phyloP scores from a whole-genome alignment of 2,797 vertebrate species.

The Pseudochaenichthys georgianus region DNA sequence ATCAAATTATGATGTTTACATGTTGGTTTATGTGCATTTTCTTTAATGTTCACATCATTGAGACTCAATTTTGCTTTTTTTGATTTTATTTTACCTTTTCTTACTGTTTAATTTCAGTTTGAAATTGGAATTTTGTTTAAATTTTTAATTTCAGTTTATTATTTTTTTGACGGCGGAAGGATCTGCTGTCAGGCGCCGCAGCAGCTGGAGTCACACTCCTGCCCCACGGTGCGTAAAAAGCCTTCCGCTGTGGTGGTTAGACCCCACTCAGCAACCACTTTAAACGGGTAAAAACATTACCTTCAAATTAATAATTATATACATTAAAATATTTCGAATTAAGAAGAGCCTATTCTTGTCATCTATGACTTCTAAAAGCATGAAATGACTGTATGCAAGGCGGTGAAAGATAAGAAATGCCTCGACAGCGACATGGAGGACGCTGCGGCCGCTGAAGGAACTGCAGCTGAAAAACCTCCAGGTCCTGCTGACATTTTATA shows the following conservation, averaged over 20 bases:
- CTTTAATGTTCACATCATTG: fast-evolving
- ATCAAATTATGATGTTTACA: background rate
- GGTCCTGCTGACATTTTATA: constrained; percentile 58
- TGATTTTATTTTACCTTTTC: fast-evolving
- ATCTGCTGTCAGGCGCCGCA: constrained; percentile 40
- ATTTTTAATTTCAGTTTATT: background rate
- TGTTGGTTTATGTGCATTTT: background rate
- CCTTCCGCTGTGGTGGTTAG: constrained; percentile 77
- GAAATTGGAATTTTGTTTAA: fast-evolving
- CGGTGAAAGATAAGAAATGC: background rate
- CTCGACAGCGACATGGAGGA: constrained; percentile 47
- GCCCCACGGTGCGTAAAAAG: constrained; percentile 36
- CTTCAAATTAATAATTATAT: fast-evolving
- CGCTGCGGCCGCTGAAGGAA: constrained; percentile 37
- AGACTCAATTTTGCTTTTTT: fast-evolving
- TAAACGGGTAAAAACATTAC: fast-evolving
- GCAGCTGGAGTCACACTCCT: constrained; percentile 24
- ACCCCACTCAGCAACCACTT: background rate
- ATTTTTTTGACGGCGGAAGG: constrained; percentile 56
- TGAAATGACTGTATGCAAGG: fast-evolving
- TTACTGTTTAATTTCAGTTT: background rate
- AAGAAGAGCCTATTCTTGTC: fast-evolving
- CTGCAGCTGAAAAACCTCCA: constrained; percentile 44
- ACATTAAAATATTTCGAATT: fast-evolving
- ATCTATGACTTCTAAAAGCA: fast-evolving